Percentiles rank a stretch among this genome's conserved stretches.
Evolutionary conservation across 1,140 invertebrate genomes (phyloP).

Genomic region (Colletes latitarsis): DNA sequence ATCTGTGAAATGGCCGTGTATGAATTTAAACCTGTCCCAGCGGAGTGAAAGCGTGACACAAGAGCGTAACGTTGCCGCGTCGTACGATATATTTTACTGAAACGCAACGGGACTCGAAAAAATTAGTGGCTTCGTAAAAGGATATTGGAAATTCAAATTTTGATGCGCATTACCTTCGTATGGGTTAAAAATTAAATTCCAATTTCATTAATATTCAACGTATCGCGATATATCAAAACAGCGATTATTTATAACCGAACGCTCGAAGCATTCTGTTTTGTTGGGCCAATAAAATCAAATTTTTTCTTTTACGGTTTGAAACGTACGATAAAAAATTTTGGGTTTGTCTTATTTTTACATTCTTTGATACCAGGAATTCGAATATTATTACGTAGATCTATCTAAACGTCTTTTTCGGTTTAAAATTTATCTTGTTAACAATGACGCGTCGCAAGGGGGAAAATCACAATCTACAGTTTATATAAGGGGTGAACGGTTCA

Average conservation of each 20-base stretch:
- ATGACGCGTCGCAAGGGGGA: background rate
- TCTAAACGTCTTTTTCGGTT: too few species aligned
- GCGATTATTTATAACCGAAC: too few species aligned
- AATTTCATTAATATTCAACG: too few species aligned
- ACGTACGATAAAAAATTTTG: too few species aligned
- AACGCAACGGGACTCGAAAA: background rate
- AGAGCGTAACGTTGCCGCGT: background rate
- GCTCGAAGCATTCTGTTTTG: too few species aligned
- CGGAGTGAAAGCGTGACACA: constrained; percentile 37
- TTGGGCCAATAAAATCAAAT: too few species aligned
- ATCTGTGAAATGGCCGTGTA: constrained; percentile 28
- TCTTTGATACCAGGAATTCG: background rate
- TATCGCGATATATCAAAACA: too few species aligned
- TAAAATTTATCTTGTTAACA: background rate
- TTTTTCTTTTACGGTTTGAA: too few species aligned
- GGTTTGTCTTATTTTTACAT: too few species aligned
- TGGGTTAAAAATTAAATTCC: too few species aligned
- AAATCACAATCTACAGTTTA: constrained; percentile 1
- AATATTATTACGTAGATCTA: too few species aligned
- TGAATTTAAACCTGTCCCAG: constrained; percentile 33
- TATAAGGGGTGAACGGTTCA: constrained; percentile 24
- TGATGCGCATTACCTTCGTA: background rate
- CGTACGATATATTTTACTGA: background rate
- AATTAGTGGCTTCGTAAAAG: background rate
- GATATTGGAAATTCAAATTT: background rate